phyloP scores from a whole-genome alignment of 2,113 vertebrate genomes.

The Psilopsiagon aurifrons region DNA sequence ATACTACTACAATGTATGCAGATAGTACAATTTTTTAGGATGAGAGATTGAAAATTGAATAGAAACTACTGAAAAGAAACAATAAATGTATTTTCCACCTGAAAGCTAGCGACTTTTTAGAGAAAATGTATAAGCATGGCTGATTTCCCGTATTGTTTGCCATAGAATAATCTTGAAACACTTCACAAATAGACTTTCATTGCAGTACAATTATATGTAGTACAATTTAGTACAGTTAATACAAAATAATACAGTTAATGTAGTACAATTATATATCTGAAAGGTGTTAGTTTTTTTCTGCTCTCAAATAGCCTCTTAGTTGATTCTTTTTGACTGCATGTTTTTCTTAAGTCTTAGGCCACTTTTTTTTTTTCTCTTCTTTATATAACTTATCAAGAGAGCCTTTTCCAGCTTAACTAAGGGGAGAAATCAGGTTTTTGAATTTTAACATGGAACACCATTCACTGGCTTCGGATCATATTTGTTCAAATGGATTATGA shows the following conservation, averaged over 20 bases:
- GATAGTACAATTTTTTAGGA: conserved; percentile 26
- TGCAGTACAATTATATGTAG: not conserved
- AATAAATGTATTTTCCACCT: not conserved
- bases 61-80: conserved; percentile 36
- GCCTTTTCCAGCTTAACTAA: not conserved
- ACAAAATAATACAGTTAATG: not conserved
- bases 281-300: not conserved
- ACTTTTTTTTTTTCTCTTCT: not conserved
- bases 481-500: not conserved
- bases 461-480: not conserved
- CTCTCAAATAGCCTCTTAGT: not conserved
- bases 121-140: not conserved
- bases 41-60: conserved; percentile 47
- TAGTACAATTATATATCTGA: not conserved
- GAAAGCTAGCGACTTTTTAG: not conserved
- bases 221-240: not conserved
- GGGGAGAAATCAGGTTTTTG: not conserved
- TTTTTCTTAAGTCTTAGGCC: not conserved
- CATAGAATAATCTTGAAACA: not conserved
- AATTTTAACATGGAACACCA: not conserved
- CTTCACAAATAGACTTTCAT: not conserved
- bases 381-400: not conserved
- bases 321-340: not conserved
- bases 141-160: conserved; percentile 7
- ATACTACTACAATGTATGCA: not conserved